Conservation (phyloP, 2,113 vertebrate species). For the Ornithorhynchus anatinus region DNA sequence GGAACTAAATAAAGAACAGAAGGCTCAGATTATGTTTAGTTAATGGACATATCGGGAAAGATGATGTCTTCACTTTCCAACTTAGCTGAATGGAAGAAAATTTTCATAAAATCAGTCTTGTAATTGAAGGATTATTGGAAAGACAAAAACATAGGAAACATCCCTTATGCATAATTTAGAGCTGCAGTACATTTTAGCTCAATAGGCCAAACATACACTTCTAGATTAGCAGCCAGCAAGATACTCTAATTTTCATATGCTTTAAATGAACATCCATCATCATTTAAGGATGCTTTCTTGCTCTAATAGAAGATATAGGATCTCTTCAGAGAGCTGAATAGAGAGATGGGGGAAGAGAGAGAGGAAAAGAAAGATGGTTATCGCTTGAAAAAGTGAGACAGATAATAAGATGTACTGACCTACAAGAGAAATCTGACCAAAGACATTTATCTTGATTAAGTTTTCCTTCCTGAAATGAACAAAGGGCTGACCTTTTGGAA, state of each 20-base stretch:
- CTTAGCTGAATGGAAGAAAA: not conserved
- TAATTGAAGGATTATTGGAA: not conserved
- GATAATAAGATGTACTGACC: not conserved
- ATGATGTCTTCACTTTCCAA: not conserved
- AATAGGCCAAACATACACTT: slow-evolving; percentile 7
- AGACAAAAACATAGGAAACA: slow-evolving; percentile 7
- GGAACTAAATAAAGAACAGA: not conserved
- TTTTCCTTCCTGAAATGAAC: not conserved
- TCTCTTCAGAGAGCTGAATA: not conserved
- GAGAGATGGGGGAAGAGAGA: not conserved
- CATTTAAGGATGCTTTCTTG: not conserved
- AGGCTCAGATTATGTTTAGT: not conserved
- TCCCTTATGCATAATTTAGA: slow-evolving; percentile 43
- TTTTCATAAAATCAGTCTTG: not conserved
- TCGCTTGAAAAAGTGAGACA: no score
- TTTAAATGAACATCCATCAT: slow-evolving; percentile 7
- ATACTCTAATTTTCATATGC: not conserved
- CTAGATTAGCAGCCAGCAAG: slow-evolving; percentile 4
- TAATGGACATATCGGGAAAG: not conserved
- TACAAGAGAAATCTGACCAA: slow-evolving; percentile 16
- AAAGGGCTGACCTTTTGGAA: not conserved
- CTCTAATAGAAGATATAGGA: not conserved
- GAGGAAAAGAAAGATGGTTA: not conserved
- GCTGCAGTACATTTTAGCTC: slow-evolving; percentile 19
- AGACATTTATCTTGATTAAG: not conserved